Evolutionary conservation across 2,888 invertebrate species (phyloP).

Genomic region (Leptarthrus brevirostris): DNA sequence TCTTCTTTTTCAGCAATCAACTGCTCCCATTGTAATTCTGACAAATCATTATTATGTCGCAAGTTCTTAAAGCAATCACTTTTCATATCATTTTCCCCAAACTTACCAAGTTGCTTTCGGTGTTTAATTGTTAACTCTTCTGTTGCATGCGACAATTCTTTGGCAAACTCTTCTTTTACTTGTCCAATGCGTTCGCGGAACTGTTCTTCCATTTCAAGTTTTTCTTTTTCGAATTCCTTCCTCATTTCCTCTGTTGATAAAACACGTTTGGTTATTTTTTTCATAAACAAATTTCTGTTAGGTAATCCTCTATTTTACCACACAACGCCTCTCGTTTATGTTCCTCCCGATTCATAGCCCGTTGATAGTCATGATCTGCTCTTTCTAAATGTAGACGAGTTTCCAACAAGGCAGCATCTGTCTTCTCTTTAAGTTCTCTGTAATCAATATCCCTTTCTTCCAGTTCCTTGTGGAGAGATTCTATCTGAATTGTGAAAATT

Average conservation of each 20-base stretch:
- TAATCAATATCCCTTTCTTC: constrained; percentile 75
- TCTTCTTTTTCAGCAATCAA: constrained; percentile 71
- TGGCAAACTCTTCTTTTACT: constrained; percentile 66
- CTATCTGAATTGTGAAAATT: constrained; percentile 71
- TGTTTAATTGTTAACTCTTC: constrained; percentile 75
- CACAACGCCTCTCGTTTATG: constrained; percentile 63
- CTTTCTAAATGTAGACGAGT: constrained; percentile 67
- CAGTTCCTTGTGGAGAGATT: constrained; percentile 74
- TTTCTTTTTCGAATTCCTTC: constrained; percentile 74
- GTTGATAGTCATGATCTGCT: constrained; percentile 66
- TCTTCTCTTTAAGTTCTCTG: constrained; percentile 72
- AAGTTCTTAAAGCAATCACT: neutral
- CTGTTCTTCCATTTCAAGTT: constrained; percentile 79
- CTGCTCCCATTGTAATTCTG: constrained; percentile 70
- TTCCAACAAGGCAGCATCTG: constrained; percentile 75
- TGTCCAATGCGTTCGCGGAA: constrained; percentile 74
- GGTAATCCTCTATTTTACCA: constrained; percentile 54
- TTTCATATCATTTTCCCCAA: constrained; percentile 61
- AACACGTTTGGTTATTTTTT: neutral
- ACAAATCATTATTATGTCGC: neutral
- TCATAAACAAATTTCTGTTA: no score
- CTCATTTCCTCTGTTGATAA: constrained; percentile 19
- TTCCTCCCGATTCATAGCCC: constrained; percentile 65
- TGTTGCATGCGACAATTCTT: constrained; percentile 66
- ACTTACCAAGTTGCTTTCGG: constrained; percentile 75